Evolutionary conservation across 2,888 invertebrate genomes (phyloP).

Genomic region (Dione juno): DNA sequence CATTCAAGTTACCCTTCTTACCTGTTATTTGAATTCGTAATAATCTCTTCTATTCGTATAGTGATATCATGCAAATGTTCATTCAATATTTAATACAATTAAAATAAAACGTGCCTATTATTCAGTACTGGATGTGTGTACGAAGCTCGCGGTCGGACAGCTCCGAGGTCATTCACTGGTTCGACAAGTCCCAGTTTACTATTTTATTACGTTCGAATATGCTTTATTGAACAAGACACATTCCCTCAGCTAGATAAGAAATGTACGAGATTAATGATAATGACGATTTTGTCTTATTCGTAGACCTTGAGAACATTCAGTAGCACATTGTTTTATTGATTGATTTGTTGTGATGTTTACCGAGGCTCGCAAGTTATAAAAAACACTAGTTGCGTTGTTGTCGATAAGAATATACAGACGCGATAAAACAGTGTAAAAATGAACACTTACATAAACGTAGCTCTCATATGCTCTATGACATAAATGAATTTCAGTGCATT

Average conservation of each 20-base stretch:
- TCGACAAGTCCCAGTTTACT: constrained; percentile 66
- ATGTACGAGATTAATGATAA: constrained; percentile 50
- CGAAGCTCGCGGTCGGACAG: constrained; percentile 61
- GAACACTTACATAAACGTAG: constrained; percentile 16
- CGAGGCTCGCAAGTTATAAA: constrained; percentile 50
- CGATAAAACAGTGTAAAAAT: constrained; percentile 64
- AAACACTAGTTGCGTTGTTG: constrained; percentile 59
- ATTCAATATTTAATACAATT: constrained; percentile 39
- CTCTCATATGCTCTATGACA: background rate
- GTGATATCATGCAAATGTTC: constrained; percentile 42
- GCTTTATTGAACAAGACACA: constrained; percentile 53
- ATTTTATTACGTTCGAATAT: constrained; percentile 56
- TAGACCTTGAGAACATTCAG: constrained; percentile 40
- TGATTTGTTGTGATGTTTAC: constrained; percentile 50
- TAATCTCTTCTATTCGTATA: constrained; percentile 33
- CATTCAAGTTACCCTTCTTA: constrained; percentile 62
- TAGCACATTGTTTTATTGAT: constrained; percentile 49
- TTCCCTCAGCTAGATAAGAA: constrained; percentile 32
- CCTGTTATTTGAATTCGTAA: constrained; percentile 24
- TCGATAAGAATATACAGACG: constrained; percentile 63
- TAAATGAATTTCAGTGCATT: constrained; percentile 25
- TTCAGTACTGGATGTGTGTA: constrained; percentile 58
- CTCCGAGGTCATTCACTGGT: constrained; percentile 79
- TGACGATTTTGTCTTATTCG: constrained; percentile 42
- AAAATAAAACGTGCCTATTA: constrained; percentile 56